These are phyloP conservation scores for Theristicus caerulescens DNA, from an alignment of 2,113 vertebrate species.

Conservation along the genomic window DNA sequence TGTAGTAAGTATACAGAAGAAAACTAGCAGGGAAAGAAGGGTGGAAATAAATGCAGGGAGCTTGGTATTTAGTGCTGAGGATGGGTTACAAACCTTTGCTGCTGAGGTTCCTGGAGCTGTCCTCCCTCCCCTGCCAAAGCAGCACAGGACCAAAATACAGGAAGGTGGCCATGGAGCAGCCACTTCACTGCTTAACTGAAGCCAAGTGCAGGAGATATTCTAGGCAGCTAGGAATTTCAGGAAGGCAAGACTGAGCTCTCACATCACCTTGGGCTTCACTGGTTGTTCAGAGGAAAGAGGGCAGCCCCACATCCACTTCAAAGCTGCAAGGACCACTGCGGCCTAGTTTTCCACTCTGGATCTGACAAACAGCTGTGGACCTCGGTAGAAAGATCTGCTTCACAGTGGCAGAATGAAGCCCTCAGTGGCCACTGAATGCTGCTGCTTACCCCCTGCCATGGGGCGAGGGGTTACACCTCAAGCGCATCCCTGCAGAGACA, in stretches of 20 bases:
- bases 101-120: neutral
- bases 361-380: neutral
- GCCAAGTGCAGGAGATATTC: neutral
- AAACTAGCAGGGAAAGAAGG: neutral
- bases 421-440: neutral
- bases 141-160: neutral
- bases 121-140: neutral
- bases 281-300: neutral
- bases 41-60: neutral
- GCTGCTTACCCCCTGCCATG: neutral
- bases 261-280: neutral
- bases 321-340: neutral
- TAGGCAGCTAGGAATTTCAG: neutral
- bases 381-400: neutral
- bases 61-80: neutral
- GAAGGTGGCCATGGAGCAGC: neutral
- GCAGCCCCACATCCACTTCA: neutral
- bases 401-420: neutral
- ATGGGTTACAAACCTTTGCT: neutral
- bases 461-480: neutral
- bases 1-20: neutral
- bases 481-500: neutral
- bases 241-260: neutral
- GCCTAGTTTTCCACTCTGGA: neutral
- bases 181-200: neutral